Evolutionary conservation across 2,797 vertebrate genomes (phyloP).

Genomic region (Centroberyx gerrardi): DNA sequence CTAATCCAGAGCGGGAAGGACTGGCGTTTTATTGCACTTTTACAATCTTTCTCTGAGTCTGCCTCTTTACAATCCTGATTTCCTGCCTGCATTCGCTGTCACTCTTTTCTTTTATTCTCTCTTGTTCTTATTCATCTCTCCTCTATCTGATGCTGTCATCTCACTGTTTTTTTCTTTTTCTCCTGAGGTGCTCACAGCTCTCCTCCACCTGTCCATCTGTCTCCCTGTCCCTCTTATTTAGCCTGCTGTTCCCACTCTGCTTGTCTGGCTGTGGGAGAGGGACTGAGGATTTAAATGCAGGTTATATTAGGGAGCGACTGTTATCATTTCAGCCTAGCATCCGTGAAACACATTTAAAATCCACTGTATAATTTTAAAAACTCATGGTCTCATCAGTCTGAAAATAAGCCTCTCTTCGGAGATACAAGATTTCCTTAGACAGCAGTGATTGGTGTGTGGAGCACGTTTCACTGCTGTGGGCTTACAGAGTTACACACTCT

Average conservation of each 20-base stretch:
- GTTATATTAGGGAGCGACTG: not conserved
- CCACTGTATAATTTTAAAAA: not conserved
- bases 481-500: too few relatives aligned
- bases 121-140: not conserved
- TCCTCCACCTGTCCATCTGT: not conserved
- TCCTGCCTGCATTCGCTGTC: constrained; percentile 9
- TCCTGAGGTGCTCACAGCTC: not conserved
- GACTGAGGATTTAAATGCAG: not conserved
- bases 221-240: not conserved
- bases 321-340: too few relatives aligned
- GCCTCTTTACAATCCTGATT: constrained; percentile 9
- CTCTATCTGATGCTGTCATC: not conserved
- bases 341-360: constrained; percentile 1
- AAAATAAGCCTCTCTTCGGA: not conserved
- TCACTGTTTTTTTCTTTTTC: constrained; percentile 10
- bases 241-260: not conserved
- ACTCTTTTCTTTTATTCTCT: not conserved
- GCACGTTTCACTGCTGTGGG: too few relatives aligned
- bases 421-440: too few relatives aligned
- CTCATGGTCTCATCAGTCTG: not conserved
- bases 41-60: not conserved
- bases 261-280: not conserved
- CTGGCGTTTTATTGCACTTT: constrained; percentile 22
- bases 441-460: too few relatives aligned
- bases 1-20: constrained; percentile 5